Conservation (phyloP, 2,797 vertebrate genomes). For the Cetoscarus ocellatus region DNA sequence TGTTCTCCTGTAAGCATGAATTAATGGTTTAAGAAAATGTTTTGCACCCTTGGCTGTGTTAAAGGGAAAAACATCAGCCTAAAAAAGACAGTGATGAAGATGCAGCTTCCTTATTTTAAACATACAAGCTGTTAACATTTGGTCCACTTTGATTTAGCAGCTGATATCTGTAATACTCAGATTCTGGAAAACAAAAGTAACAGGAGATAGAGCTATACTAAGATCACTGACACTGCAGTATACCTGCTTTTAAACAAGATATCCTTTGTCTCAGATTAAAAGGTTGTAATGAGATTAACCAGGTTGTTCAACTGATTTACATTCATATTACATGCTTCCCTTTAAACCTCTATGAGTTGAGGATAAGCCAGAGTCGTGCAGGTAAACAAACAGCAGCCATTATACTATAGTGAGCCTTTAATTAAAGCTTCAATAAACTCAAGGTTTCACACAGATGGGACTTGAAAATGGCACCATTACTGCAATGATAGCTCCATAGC, state of each 20-base stretch:
- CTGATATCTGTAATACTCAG: not conserved
- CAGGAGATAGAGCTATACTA: not conserved
- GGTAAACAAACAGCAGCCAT: slow-evolving; percentile 4
- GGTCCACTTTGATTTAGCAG: not conserved
- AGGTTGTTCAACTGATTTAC: slow-evolving; percentile 11
- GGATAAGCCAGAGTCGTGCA: not conserved
- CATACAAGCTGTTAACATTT: not conserved
- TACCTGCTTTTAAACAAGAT: slow-evolving; percentile 9
- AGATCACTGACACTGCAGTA: not conserved
- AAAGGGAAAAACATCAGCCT: not conserved
- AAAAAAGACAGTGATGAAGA: slow-evolving; percentile 1
- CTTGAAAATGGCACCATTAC: slow-evolving; percentile 61
- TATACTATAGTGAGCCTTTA: slow-evolving; percentile 29
- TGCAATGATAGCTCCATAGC: slow-evolving; percentile 40
- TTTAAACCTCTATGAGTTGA: slow-evolving; percentile 8
- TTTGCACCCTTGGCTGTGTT: slow-evolving; percentile 19
- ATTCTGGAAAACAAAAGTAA: not conserved
- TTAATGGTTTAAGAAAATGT: slow-evolving; percentile 26
- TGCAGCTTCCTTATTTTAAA: slow-evolving; percentile 1
- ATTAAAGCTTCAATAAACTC: slow-evolving; percentile 37
- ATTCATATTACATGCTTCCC: not conserved
- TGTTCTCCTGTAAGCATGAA: slow-evolving; percentile 13
- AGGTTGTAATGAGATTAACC: slow-evolving; percentile 14
- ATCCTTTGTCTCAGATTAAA: not conserved
- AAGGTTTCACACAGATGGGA: slow-evolving; percentile 35